Conservation (phyloP, 2,797 vertebrate genomes). For the Chaunax sp. region DNA sequence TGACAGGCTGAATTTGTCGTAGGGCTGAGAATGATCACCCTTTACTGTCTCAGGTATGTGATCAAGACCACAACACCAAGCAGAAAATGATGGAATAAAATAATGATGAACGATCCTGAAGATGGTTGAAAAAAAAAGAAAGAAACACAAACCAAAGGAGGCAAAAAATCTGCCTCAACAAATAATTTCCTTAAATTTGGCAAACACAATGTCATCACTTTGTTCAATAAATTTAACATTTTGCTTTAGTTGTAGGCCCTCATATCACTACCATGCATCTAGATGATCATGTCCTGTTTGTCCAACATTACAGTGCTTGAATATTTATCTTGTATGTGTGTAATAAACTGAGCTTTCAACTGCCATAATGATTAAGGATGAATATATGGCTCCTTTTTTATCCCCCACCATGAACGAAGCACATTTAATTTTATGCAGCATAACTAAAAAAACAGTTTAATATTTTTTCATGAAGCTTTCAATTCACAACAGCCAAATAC, state of each 20-base stretch:
- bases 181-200: conserved; percentile 13
- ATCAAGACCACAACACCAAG: conserved; percentile 43
- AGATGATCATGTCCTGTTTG: conserved; percentile 51
- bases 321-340: conserved; percentile 71
- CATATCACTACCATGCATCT: conserved; percentile 37
- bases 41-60: conserved; percentile 73
- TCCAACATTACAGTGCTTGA: conserved; percentile 40
- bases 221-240: conserved; percentile 25
- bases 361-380: conserved; percentile 46
- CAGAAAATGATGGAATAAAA: conserved; percentile 4
- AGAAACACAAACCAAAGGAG: conserved; percentile 7
- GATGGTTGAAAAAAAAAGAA: background rate
- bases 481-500: too few species aligned
- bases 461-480: too few species aligned
- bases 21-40: conserved; percentile 27
- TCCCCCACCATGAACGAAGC: too few species aligned
- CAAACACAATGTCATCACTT: conserved; percentile 26
- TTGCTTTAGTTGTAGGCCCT: conserved; percentile 37
- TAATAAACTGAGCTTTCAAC: conserved; percentile 73
- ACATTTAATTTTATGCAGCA: too few species aligned
- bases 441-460: too few species aligned
- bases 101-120: background rate
- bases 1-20: conserved; percentile 2
- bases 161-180: conserved; percentile 27
- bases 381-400: background rate